phyloP scores from a whole-genome alignment of 2,888 invertebrate species.

The Lutraria lutraria region DNA sequence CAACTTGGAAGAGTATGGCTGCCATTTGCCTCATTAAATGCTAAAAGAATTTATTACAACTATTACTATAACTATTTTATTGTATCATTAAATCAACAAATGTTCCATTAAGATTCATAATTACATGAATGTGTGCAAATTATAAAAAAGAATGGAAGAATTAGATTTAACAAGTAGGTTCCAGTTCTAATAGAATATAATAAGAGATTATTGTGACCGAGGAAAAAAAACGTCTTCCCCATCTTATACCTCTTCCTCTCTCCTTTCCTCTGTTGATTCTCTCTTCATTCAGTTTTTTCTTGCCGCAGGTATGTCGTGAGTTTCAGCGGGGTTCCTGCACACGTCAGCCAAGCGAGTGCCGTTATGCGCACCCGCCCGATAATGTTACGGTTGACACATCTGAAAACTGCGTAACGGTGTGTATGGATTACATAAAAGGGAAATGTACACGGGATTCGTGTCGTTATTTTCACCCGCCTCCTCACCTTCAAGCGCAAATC shows the following conservation, averaged over 20 bases:
- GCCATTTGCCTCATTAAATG: conserved; percentile 8
- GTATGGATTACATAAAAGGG: conserved; percentile 97
- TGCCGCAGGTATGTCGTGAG: conserved; percentile 93
- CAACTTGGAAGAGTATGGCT: neutral
- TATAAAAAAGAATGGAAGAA: neutral
- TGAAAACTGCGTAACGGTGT: conserved; percentile 99
- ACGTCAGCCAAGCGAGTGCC: conserved; percentile 98
- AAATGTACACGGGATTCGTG: conserved; percentile 99
- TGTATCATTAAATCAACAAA: neutral
- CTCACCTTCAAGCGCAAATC: conserved; percentile 94
- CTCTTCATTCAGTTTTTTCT: conserved; percentile 57
- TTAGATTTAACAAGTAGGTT: neutral
- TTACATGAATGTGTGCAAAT: neutral
- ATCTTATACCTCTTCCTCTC: neutral
- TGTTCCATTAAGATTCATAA: neutral
- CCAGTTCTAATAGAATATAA: too few relatives aligned
- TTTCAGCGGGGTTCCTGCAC: conserved; percentile 99
- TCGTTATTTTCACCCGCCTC: conserved; percentile 99
- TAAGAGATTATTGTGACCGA: neutral
- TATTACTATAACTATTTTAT: neutral
- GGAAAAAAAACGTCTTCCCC: neutral
- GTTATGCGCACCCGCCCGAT: conserved; percentile 99
- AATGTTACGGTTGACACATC: conserved; percentile 95
- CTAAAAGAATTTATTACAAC: neutral
- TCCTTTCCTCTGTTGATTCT: conserved; percentile 19